Conservation (phyloP, 2,888 invertebrate genomes). For the Catocala fraxini region DNA sequence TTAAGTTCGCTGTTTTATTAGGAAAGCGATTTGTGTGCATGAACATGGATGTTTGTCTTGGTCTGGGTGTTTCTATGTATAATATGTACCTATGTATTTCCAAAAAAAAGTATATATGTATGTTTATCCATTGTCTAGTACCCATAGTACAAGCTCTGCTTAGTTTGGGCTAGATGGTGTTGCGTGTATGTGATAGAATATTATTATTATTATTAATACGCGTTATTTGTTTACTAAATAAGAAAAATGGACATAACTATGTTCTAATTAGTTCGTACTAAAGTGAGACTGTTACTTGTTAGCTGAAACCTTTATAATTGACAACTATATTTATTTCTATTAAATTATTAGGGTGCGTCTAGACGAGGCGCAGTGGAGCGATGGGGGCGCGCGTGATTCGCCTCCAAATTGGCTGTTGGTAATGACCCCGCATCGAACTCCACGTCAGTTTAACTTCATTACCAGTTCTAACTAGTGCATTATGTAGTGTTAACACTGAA, state of each 20-base stretch:
- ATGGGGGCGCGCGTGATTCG: constrained; percentile 48
- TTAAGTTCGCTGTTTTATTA: too few species aligned
- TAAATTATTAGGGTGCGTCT: constrained; percentile 48
- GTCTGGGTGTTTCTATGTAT: too few species aligned
- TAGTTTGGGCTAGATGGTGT: too few species aligned
- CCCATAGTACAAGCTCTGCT: too few species aligned
- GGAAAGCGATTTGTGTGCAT: too few species aligned
- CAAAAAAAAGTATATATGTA: too few species aligned
- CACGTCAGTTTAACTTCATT: constrained; percentile 38
- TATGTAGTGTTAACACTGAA: constrained; percentile 2
- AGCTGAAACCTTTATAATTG: constrained; percentile 37
- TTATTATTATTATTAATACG: too few species aligned
- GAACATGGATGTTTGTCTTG: too few species aligned
- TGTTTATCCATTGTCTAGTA: too few species aligned
- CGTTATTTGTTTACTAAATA: too few species aligned
- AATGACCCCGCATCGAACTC: constrained; percentile 46
- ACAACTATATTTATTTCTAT: constrained; percentile 37
- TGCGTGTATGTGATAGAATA: too few species aligned
- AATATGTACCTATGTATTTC: too few species aligned
- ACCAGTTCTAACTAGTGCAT: constrained; percentile 9
- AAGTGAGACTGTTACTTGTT: constrained; percentile 15
- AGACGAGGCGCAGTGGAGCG: constrained; percentile 37
- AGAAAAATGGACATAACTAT: not conserved
- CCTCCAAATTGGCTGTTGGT: constrained; percentile 43
- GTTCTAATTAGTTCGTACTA: not conserved